Evolutionary conservation across 2,888 invertebrate species (phyloP), one percentile per base, ranked within the genome.

Genomic region (Silvanus unidentatus): DNA sequence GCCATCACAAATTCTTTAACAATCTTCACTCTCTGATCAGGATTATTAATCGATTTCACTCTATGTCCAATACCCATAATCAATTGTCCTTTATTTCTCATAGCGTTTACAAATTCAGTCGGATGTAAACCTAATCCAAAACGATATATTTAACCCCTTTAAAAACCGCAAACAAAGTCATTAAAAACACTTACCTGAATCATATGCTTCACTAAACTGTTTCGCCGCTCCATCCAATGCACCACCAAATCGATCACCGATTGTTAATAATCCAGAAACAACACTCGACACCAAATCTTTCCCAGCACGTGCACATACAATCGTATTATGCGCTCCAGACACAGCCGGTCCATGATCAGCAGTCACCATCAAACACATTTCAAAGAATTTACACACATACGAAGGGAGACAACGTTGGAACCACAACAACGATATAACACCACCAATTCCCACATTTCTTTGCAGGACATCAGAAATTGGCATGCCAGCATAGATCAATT

Each of bases 31-130:
- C 99, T 80, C 71, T 95, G 96, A 74, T 99, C 99, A 0, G 99
- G 99, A 74, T 99, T 99, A 75, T 99, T 99, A 58, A 99, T 90
- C 47, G 87, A 87, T 54, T 88, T 88, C 1, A 88, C 82, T 48
- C 87, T 68, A 75, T 99, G 99, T 0, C 99, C 99, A 60, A 99
- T 99, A 47, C 99, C 99, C 96, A 99, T 97, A 63, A 99, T 99
- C 16, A 98, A 84, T 66, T 96, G 87, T 0, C 99, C 99, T 70
- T 94, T 88, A 63, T 96, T 96, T 22, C 98, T 77, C 85, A 97
- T 98, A 62, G 88, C 84, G 73, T 98, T 99, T 40, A 99, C 99
- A 75, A 99, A 99, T 72, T 99, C 97, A 81, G 94, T 91, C 1
- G 99, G 98, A 66, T 94, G 93, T 59, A 90, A 79, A 2, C 92